phyloP scores from a whole-genome alignment of 2,113 vertebrate genomes.

The Cebidichthys violaceus region DNA sequence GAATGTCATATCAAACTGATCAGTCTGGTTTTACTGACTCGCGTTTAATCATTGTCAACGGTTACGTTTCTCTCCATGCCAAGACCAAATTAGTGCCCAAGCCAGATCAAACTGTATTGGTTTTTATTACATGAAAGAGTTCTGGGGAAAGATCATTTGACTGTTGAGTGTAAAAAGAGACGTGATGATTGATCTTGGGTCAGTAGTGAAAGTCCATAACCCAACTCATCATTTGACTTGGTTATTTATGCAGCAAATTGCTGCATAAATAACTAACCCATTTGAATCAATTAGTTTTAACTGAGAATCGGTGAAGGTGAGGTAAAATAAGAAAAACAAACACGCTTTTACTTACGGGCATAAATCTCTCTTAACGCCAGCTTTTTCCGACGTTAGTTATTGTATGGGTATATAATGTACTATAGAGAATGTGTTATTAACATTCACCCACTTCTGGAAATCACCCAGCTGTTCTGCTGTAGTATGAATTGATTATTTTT shows the following conservation, averaged over 20 bases:
- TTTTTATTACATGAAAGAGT: background rate
- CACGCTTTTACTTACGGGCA: background rate
- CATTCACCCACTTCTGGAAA: slow-evolving; percentile 23
- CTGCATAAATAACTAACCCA: background rate
- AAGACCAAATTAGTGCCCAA: background rate
- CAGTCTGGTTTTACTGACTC: slow-evolving; percentile 43
- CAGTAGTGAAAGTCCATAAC: background rate
- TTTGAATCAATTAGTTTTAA: slow-evolving; percentile 1
- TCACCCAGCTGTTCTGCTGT: slow-evolving; percentile 55
- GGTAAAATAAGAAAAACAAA: background rate
- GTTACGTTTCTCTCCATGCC: background rate
- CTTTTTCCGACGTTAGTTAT: slow-evolving; percentile 17
- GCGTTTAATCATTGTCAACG: background rate
- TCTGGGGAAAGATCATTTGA: background rate
- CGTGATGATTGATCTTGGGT: too few relatives aligned
- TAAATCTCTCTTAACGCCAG: slow-evolving; percentile 7
- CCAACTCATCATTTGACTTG: background rate
- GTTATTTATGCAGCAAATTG: background rate
- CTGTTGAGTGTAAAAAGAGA: background rate
- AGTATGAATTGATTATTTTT: slow-evolving; percentile 57
- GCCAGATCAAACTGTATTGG: background rate
- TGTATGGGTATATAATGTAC: slow-evolving; percentile 13
- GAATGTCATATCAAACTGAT: slow-evolving; percentile 13
- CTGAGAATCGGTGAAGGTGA: background rate
- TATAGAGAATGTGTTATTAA: slow-evolving; percentile 31